phyloP scores from a whole-genome alignment of 1,140 invertebrate species.

The Hirudo medicinalis region DNA sequence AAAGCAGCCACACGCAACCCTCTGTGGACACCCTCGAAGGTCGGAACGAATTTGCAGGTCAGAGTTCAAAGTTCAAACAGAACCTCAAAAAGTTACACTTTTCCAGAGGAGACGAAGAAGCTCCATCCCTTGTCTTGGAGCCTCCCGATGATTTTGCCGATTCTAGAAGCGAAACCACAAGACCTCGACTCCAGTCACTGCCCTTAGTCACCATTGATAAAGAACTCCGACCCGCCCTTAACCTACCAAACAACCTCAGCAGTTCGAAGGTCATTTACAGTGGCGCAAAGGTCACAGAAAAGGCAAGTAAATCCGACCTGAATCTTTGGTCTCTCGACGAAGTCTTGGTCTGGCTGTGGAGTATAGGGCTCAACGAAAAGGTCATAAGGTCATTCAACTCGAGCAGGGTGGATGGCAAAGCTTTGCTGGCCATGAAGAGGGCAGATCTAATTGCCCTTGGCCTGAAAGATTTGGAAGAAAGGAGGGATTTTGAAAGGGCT shows the following conservation, averaged over 20 bases:
- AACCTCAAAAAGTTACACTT: no score
- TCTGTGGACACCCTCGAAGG: no score
- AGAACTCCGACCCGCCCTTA: not conserved
- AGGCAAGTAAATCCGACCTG: not conserved
- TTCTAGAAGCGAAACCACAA: no score
- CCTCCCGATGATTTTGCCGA: no score
- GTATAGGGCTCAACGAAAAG: not conserved
- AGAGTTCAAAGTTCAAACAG: no score
- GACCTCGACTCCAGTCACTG: no score
- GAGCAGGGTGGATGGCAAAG: not conserved
- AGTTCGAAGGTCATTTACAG: not conserved
- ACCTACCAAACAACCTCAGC: not conserved
- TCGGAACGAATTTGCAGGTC: no score
- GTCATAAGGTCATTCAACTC: not conserved
- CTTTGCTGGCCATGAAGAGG: not conserved
- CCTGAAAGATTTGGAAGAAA: not conserved
- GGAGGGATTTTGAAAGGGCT: conserved; percentile 6
- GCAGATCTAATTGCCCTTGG: not conserved
- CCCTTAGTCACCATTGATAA: no score
- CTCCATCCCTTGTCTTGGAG: no score
- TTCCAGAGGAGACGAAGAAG: no score
- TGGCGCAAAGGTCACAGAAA: not conserved
- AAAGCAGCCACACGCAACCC: no score
- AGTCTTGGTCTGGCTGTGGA: not conserved
- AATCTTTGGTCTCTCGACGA: not conserved